Percentiles rank a stretch among this genome's conserved stretches.
Conservation (phyloP, 2,888 invertebrate species). For the Dastarcus helophoroides region DNA sequence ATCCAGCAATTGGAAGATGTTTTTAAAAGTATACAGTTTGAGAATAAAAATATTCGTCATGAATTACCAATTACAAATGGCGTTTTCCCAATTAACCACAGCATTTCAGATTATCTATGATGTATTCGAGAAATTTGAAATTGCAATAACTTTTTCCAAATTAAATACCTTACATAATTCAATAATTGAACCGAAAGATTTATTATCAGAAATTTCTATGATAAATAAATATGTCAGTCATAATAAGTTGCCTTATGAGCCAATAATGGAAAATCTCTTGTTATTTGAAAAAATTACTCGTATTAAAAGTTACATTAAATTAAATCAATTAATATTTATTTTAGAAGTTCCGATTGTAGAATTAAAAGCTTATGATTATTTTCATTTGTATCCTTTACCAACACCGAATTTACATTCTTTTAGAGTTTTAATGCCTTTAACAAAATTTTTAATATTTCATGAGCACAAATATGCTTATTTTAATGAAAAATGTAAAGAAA, state of each 20-base stretch:
- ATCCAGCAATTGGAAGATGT: too few species aligned
- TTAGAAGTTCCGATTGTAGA: too few species aligned
- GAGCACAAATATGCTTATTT: too few species aligned
- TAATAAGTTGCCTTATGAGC: slow-evolving; percentile 1
- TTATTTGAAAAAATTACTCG: slow-evolving; percentile 3
- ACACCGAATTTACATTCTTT: too few species aligned
- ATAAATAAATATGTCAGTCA: neutral
- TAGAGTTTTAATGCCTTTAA: too few species aligned
- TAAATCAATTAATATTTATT: slow-evolving; percentile 3
- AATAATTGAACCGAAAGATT: slow-evolving; percentile 5
- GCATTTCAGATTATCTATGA: slow-evolving; percentile 4
- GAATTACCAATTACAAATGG: slow-evolving; percentile 4
- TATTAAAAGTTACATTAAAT: slow-evolving; percentile 5
- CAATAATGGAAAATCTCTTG: slow-evolving; percentile 1
- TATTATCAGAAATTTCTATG: slow-evolving; percentile 1
- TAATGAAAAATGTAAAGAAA: too few species aligned
- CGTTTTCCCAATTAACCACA: slow-evolving; percentile 4
- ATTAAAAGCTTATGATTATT: slow-evolving; percentile 4
- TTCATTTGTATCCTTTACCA: too few species aligned
- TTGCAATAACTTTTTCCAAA: slow-evolving; percentile 7
- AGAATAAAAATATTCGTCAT: too few species aligned
- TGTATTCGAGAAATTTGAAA: slow-evolving; percentile 6
- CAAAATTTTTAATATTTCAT: too few species aligned
- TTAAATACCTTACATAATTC: slow-evolving; percentile 7
- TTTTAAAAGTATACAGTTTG: too few species aligned